Evolutionary conservation across 2,888 invertebrate species (phyloP), one percentile per base, ranked within the genome.

Genomic region (Drosophila hamatofila): DNA sequence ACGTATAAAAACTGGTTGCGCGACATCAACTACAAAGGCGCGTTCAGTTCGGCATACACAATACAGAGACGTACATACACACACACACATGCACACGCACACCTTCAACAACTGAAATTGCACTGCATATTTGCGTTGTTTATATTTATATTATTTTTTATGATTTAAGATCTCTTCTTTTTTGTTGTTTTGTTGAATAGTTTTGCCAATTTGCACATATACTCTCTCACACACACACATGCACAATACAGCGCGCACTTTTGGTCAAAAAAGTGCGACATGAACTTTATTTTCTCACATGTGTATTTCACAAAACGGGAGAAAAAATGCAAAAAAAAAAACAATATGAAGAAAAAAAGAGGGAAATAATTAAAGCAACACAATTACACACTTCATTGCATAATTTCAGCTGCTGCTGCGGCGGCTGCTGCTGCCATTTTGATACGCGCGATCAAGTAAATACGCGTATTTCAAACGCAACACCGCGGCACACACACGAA

Each of bases 321-420:
- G 30, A 51, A 55, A 61, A 66, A 57, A 58, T 60, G n/a, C 37
- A 62, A 61, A 64, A 74, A 74, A 65, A 65, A 57, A 46, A 18
- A 33, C 7, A 42, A 11, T 30, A 35, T 23, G 39, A 49, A 49
- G 41, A 33, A 48, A 56, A 55, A 46, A 25, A 37, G 35, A 16
- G 37, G 57, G 25, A 58, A 39, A 65, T 60, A 65, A 75, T 51
- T 55, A 42, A 69, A 69, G 54, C 46, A 62, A 59, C 18, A 71
- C 65, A 74, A 75, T 78, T 72, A 78, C 78, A 78, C 78, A 78
- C 78, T 79, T 79, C 73, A 80, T 80, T 80, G 80, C 80, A 80
- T 80, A 80, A 80, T 80, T 80, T 80, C 62, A 78, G 78, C 80
- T 77, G 67, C 74, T 72, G 68, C 44, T 70, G 71, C 59, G 67